Evolutionary conservation across 92 coral and sea anemone genomes (phyloP).

Genomic region (Paragorgia papillata): DNA sequence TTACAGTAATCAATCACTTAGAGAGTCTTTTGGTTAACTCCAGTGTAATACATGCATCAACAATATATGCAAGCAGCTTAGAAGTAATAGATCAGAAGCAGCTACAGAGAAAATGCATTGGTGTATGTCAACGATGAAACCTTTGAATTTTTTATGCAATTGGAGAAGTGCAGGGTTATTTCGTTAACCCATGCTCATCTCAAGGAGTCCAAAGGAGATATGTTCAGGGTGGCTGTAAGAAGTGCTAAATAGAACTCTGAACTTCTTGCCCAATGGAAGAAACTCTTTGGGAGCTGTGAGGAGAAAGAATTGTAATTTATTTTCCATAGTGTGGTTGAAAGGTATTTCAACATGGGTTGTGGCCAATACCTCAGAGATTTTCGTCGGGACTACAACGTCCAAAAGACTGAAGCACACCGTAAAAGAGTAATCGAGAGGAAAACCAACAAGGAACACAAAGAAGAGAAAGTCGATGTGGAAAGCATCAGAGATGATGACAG

Average conservation of each 20-base stretch:
- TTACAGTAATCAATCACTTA: conserved; percentile 1
- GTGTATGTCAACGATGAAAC: conserved; percentile 40
- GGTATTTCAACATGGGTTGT: conserved; percentile 55
- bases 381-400: conserved; percentile 50
- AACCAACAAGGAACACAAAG: conserved; percentile 14
- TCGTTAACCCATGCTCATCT: conserved; percentile 34
- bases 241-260: no score
- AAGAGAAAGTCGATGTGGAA: conserved; percentile 36
- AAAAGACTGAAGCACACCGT: conserved; percentile 50
- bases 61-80: conserved; percentile 21
- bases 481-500: conserved; percentile 43
- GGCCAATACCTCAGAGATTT: conserved; percentile 54
- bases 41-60: background rate
- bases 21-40: conserved; percentile 28
- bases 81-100: conserved; percentile 48
- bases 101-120: conserved; percentile 47
- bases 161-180: conserved; percentile 41
- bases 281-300: conserved; percentile 5
- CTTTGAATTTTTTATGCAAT: conserved; percentile 35
- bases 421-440: conserved; percentile 50
- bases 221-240: no score
- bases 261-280: no score
- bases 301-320: conserved; percentile 18
- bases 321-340: no score
- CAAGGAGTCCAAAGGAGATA: no score